Evolutionary conservation across 53 echinoderm and acorn worm genomes (phyloP).

Genomic region (Holothuria leucospilota): DNA sequence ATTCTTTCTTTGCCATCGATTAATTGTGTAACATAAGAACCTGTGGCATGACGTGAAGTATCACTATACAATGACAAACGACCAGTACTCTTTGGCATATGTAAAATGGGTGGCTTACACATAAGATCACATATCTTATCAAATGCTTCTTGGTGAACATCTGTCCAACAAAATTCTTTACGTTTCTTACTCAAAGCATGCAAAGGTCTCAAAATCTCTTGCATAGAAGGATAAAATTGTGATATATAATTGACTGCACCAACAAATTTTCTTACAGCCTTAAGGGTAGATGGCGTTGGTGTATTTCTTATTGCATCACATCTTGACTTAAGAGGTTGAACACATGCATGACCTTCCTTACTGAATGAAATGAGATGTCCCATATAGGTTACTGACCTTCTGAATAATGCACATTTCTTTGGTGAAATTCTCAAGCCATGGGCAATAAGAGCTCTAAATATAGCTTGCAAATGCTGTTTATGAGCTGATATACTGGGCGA

Average conservation of each 20-base stretch:
- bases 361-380: conserved; percentile 28
- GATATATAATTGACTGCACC: conserved; percentile 41
- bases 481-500: neutral
- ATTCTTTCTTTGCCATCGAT: conserved; percentile 35
- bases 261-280: conserved; percentile 32
- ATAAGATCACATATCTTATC: conserved; percentile 39
- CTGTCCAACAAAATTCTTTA: conserved; percentile 39
- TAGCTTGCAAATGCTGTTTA: conserved; percentile 3
- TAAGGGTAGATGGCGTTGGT: neutral
- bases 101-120: conserved; percentile 29
- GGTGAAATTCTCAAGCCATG: conserved; percentile 22
- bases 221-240: neutral
- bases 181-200: conserved; percentile 24
- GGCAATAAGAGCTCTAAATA: neutral
- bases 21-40: conserved; percentile 52
- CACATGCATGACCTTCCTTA: conserved; percentile 17
- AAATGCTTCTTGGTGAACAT: conserved; percentile 48
- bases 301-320: conserved; percentile 12
- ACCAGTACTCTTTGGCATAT: conserved; percentile 42
- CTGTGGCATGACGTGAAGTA: conserved; percentile 49
- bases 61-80: conserved; percentile 48
- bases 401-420: conserved; percentile 44
- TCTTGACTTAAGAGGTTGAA: conserved; percentile 5
- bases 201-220: conserved; percentile 31
- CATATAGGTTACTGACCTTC: conserved; percentile 33